Percentiles rank a stretch among this genome's conserved stretches.
Conservation (phyloP, 2,113 vertebrate genomes). For the Pagrus major region DNA sequence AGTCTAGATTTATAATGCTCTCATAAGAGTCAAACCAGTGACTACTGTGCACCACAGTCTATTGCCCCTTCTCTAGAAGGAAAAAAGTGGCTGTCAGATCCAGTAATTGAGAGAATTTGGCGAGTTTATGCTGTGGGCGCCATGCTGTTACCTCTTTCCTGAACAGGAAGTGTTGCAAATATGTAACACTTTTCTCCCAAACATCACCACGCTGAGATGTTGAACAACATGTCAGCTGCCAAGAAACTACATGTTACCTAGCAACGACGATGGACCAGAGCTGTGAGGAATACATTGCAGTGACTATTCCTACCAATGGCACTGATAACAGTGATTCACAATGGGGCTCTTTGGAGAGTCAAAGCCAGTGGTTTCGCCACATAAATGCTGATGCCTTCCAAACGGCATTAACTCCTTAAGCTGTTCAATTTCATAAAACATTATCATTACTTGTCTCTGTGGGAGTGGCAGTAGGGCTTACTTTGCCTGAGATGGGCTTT, state of each 20-base stretch:
- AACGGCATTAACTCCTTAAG: slow-evolving; percentile 8
- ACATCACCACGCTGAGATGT: slow-evolving; percentile 30
- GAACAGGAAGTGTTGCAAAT: slow-evolving; percentile 40
- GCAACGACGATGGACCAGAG: slow-evolving; percentile 49
- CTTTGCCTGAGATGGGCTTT: background rate
- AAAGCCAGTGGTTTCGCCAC: slow-evolving; percentile 7
- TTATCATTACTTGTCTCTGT: slow-evolving; percentile 6
- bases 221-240: slow-evolving; percentile 46
- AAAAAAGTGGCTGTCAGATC: slow-evolving; percentile 31
- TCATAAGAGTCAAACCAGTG: slow-evolving; percentile 56
- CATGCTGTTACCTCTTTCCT: slow-evolving; percentile 17
- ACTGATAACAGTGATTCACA: slow-evolving; percentile 37
- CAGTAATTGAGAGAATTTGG: slow-evolving; percentile 33
- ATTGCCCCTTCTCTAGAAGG: slow-evolving; percentile 9
- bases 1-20: slow-evolving; percentile 75
- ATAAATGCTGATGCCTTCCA: slow-evolving; percentile 12
- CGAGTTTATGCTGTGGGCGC: slow-evolving; percentile 12
- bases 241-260: slow-evolving; percentile 62
- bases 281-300: slow-evolving; percentile 11
- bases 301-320: slow-evolving; percentile 24
- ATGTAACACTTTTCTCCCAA: slow-evolving; percentile 33
- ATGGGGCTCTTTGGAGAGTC: background rate
- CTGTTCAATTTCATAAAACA: background rate
- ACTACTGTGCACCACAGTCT: slow-evolving; percentile 26
- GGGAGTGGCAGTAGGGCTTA: background rate